Evolutionary conservation across 2,113 vertebrate species (phyloP), one percentile per base, ranked within the genome.

Genomic region (Ibidorhyncha struthersii): DNA sequence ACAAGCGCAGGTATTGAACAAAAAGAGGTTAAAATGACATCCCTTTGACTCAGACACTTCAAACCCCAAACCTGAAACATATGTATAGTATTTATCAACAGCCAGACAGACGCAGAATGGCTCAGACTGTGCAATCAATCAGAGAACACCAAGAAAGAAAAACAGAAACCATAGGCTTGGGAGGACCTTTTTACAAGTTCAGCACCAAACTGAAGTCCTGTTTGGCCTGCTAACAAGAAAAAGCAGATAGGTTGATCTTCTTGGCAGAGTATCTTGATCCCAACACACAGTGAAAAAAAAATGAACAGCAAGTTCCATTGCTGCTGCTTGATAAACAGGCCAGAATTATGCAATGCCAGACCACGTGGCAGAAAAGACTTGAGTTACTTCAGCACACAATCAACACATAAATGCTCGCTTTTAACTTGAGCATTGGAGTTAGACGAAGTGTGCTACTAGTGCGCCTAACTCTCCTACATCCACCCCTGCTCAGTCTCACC

Each of bases 371-470:
- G 40, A 69, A 29, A 52, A 76, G 43, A 78, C 41, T 56, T 61
- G 20, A 90, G 85, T 87, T 85, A 95, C 88, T 79, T 82, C 55
- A 90, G 91, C 82, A 90, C 88, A 90, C 10, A 67, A 76, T 41
- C 70, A 74, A 47, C 17, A 79, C 78, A 86, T 32, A 82, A 78
- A 62, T 20, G 41, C 3, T 82, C 8, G 3, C 26, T 77, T 73
- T 23, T 56, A n/a, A 65, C 19, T 3, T 3, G 7, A 90, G 69
- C 50, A 25, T 2, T 38, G 30, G 38, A 73, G 49, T 50, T 18
- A 16, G 62, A 61, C 7, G 3, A 21, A 62, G 13, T 3, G 19
- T 65, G 53, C 30, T 77, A 12, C 47, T 18, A 29, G 18, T 20
- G 52, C 10, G 8, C 27, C 14, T 30, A n/a, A 15, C 26, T 40